Evolutionary conservation across 2,113 vertebrate genomes (phyloP).

Genomic region (Phalacrocorax brasilianus): DNA sequence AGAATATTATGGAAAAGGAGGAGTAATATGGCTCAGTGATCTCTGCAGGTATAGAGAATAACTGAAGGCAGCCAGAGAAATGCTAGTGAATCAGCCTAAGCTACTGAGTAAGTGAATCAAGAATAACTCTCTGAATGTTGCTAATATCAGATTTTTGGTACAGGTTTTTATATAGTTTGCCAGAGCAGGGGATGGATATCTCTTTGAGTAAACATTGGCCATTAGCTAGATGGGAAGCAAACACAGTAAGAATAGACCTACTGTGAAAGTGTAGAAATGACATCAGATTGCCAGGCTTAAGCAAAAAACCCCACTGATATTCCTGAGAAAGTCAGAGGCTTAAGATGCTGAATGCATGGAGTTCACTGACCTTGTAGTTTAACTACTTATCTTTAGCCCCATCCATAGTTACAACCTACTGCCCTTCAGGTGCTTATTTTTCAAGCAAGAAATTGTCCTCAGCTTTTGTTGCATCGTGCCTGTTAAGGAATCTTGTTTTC

Average conservation of each 20-base stretch:
- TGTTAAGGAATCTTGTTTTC: background rate
- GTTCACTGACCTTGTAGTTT: background rate
- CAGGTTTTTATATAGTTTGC: background rate
- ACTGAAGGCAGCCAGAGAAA: background rate
- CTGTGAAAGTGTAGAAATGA: background rate
- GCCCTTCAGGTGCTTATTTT: background rate
- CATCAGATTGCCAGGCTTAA: background rate
- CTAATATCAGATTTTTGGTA: background rate
- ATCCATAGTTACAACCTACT: background rate
- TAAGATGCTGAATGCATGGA: background rate
- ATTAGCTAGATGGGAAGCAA: background rate
- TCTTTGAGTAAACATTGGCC: background rate
- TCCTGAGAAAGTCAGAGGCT: background rate
- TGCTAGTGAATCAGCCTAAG: background rate
- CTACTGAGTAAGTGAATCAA: background rate
- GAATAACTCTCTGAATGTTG: background rate
- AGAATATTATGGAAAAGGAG: background rate
- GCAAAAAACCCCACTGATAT: background rate
- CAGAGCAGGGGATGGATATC: background rate
- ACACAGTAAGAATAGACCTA: background rate
- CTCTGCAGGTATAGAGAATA: background rate
- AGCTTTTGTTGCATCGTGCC: background rate
- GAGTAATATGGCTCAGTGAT: background rate
- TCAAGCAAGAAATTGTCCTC: background rate
- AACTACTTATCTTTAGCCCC: background rate